Evolutionary conservation across 2,113 vertebrate genomes (phyloP).

Genomic region (Arothron firmamentum): DNA sequence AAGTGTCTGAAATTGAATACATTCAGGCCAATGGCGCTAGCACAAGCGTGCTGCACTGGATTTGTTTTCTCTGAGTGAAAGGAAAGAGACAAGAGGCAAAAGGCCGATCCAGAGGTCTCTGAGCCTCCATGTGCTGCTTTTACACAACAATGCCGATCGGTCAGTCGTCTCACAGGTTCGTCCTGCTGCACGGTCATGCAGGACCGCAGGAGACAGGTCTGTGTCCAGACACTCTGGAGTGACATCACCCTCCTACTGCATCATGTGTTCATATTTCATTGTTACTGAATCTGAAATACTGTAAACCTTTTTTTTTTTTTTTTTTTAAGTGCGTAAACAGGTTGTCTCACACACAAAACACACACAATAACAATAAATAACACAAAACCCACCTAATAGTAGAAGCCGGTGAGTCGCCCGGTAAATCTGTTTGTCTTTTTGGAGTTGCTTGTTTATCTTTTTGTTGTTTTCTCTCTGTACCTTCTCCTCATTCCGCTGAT

Average conservation of each 20-base stretch:
- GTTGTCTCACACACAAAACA: conserved; percentile 7
- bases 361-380: neutral
- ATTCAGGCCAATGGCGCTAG: neutral
- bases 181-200: conserved; percentile 21
- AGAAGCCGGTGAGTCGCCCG: conserved; percentile 90
- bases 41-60: neutral
- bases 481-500: conserved; percentile 93
- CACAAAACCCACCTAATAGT: conserved; percentile 82
- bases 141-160: conserved; percentile 3
- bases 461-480: conserved; percentile 91
- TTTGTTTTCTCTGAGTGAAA: neutral
- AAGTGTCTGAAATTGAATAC: too few relatives aligned
- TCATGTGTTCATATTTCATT: conserved; percentile 17
- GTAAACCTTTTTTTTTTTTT: neutral
- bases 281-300: neutral
- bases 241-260: conserved; percentile 28
- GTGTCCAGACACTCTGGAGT: conserved; percentile 12
- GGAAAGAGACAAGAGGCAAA: neutral
- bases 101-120: conserved; percentile 10
- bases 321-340: neutral
- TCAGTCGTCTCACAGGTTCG: conserved; percentile 36
- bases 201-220: conserved; percentile 17
- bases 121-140: conserved; percentile 27
- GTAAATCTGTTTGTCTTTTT: conserved; percentile 96
- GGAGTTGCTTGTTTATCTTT: conserved; percentile 92